Evolutionary conservation across 2,797 vertebrate species (phyloP).

Genomic region (Oreochromis grahami): DNA sequence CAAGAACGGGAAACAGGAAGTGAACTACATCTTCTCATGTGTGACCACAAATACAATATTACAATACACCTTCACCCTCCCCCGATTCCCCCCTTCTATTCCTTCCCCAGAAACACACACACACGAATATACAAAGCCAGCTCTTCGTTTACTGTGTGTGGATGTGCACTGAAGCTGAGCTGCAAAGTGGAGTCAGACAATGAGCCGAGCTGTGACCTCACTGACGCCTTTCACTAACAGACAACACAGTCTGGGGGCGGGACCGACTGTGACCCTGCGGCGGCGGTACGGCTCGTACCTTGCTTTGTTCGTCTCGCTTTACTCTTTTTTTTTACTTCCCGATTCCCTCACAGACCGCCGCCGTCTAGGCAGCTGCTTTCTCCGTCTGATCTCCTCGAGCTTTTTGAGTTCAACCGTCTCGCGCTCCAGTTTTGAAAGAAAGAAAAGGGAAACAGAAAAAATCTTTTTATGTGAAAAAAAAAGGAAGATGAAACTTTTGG

Average conservation of each 20-base stretch:
- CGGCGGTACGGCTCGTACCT: neutral
- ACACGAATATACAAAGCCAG: neutral
- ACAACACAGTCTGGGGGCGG: neutral
- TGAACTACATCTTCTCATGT: slow-evolving; percentile 17
- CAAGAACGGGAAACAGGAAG: neutral
- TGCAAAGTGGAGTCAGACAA: slow-evolving; percentile 2
- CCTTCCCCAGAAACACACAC: neutral
- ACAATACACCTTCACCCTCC: neutral
- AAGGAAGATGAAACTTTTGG: slow-evolving; percentile 12
- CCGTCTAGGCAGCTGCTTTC: neutral
- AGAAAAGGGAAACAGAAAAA: neutral
- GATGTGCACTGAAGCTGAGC: slow-evolving; percentile 2
- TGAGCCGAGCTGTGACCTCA: neutral
- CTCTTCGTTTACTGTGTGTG: neutral
- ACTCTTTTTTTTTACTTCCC: neutral
- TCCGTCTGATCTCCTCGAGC: slow-evolving; percentile 1
- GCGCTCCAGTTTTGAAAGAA: neutral
- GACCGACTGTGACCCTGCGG: neutral
- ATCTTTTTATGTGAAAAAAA: neutral
- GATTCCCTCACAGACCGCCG: neutral
- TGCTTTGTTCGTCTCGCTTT: neutral
- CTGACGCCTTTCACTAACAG: neutral
- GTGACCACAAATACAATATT: neutral
- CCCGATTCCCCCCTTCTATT: neutral
- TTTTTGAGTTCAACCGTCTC: slow-evolving; percentile 1